Evolutionary conservation across 2,113 vertebrate genomes (phyloP).

Genomic region (Poeciliopsis retropinna): DNA sequence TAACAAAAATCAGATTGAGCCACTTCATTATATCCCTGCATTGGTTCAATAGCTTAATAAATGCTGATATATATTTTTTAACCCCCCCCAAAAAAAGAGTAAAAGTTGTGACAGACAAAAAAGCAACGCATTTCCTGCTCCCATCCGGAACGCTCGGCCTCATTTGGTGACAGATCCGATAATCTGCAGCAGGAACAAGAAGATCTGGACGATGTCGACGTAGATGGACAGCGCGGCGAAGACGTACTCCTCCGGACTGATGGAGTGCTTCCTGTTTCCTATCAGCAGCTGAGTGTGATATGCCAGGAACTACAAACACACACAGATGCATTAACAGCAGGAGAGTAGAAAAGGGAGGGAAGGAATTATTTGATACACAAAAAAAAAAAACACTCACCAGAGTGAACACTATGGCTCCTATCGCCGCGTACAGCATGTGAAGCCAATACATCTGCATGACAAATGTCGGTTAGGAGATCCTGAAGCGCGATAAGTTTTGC

Average conservation of each 20-base stretch:
- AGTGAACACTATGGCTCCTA: slow-evolving; percentile 91
- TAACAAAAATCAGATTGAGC: slow-evolving; percentile 21
- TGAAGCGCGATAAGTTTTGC: not conserved
- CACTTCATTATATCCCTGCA: slow-evolving; percentile 23
- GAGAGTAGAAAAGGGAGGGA: too few species aligned
- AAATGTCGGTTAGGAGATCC: not conserved
- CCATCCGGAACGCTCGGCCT: not conserved
- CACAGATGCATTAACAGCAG: not conserved
- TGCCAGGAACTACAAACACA: slow-evolving; percentile 87
- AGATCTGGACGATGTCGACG: slow-evolving; percentile 93
- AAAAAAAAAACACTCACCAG: slow-evolving; percentile 81
- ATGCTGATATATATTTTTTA: not conserved
- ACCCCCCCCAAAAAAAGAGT: not conserved
- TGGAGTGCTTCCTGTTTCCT: slow-evolving; percentile 92
- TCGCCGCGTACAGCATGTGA: slow-evolving; percentile 93
- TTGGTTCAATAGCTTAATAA: slow-evolving; percentile 3
- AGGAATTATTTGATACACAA: not conserved
- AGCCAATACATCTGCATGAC: slow-evolving; percentile 87
- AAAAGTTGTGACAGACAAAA: slow-evolving; percentile 15
- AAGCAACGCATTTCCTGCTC: too few species aligned
- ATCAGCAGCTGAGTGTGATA: slow-evolving; percentile 96
- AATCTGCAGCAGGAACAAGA: slow-evolving; percentile 91
- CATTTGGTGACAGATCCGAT: slow-evolving; percentile 79
- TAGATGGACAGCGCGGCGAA: slow-evolving; percentile 93
- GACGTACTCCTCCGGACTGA: slow-evolving; percentile 92